Evolutionary conservation across 1,140 invertebrate species (phyloP).

Genomic region (Hyposmocoma kahamanoa): DNA sequence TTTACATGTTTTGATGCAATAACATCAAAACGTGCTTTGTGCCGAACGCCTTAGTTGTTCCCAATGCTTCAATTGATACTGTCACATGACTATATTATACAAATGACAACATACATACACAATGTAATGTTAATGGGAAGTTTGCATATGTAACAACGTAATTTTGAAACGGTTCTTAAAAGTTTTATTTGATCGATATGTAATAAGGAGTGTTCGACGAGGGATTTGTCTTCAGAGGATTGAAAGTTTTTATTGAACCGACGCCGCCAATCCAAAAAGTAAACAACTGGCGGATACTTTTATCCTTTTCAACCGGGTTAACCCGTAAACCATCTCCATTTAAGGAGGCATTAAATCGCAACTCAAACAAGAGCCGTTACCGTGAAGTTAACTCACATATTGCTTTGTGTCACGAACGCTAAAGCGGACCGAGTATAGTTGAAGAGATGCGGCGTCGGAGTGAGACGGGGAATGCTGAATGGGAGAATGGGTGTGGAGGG

Average conservation of each 20-base stretch:
- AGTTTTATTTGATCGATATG: background rate
- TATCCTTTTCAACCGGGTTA: constrained; percentile 65
- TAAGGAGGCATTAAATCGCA: constrained; percentile 73
- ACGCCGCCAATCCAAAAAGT: constrained; percentile 53
- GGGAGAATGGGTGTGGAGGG: constrained; percentile 63
- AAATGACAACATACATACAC: too few relatives aligned
- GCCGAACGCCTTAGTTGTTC: too few relatives aligned
- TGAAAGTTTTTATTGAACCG: constrained; percentile 59
- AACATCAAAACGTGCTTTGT: too few relatives aligned
- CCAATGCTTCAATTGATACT: too few relatives aligned
- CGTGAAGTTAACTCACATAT: constrained; percentile 71
- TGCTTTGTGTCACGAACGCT: constrained; percentile 72
- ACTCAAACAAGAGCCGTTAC: constrained; percentile 72
- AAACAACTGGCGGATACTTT: constrained; percentile 60
- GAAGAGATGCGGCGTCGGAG: constrained; percentile 38
- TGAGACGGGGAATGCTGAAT: constrained; percentile 45
- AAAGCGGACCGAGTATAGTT: constrained; percentile 53
- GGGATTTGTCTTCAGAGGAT: constrained; percentile 38
- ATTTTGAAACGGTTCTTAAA: background rate
- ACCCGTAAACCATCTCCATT: constrained; percentile 71
- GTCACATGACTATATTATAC: too few relatives aligned
- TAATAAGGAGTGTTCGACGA: background rate
- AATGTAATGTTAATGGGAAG: too few relatives aligned
- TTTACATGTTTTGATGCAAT: too few relatives aligned
- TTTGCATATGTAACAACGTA: background rate